These are phyloP conservation scores for Elachura formosa DNA, from an alignment of 2,113 vertebrate species.

Conservation along the genomic window DNA sequence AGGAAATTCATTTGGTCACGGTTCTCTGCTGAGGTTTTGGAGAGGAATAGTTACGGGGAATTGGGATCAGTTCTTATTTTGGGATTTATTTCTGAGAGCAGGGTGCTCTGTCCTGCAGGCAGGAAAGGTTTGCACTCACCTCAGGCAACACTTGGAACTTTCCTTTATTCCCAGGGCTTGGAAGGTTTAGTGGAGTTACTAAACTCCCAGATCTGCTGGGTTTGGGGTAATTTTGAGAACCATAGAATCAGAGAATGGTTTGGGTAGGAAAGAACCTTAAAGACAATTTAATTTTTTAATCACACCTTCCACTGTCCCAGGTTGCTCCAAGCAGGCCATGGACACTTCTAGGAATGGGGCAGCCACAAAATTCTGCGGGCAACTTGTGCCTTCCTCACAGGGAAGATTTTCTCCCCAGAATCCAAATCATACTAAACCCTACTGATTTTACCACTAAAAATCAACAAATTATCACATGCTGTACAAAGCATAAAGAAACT, in stretches of 20 bases:
- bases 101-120: background rate
- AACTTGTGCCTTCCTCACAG: background rate
- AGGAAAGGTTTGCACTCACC: background rate
- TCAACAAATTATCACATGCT: fast-evolving
- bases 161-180: background rate
- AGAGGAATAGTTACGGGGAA: background rate
- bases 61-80: background rate
- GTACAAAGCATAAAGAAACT: background rate
- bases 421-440: background rate
- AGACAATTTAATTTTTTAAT: fast-evolving
- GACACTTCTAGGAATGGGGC: background rate
- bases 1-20: background rate
- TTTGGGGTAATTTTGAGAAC: background rate
- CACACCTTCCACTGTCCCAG: background rate
- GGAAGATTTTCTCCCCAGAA: background rate
- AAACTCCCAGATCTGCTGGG: background rate
- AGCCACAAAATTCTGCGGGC: background rate
- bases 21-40: background rate
- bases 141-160: background rate
- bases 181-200: background rate
- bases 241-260: background rate
- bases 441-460: background rate
- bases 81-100: background rate
- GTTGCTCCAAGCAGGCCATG: background rate
- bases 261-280: background rate